Evolutionary conservation across 2,797 vertebrate species (phyloP).

Genomic region (Leptodactylus fallax): DNA sequence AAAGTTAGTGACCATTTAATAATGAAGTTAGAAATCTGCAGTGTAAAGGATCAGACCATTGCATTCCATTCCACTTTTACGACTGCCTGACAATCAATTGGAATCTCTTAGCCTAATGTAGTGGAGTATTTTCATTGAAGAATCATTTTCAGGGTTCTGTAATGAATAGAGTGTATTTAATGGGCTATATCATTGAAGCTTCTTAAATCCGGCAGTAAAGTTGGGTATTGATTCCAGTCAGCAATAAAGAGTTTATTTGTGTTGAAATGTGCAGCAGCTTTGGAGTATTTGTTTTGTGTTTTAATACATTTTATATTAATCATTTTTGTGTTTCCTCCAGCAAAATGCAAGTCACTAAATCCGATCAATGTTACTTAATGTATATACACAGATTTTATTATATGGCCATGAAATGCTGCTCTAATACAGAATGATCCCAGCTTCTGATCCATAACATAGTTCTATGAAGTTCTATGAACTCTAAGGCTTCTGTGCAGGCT

Average conservation of each 20-base stretch:
- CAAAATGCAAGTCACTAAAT: slow-evolving; percentile 10
- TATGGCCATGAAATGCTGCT: too few species aligned
- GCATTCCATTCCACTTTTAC: slow-evolving; percentile 21
- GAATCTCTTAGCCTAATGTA: slow-evolving; percentile 50
- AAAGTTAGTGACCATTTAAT: not conserved
- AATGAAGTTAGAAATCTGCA: not conserved
- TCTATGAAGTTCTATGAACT: too few species aligned
- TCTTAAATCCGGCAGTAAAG: slow-evolving; percentile 47
- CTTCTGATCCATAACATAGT: too few species aligned
- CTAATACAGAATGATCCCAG: too few species aligned
- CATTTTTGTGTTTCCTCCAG: slow-evolving; percentile 22
- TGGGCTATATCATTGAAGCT: slow-evolving; percentile 47
- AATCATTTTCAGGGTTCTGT: slow-evolving; percentile 36
- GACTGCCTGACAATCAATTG: slow-evolving; percentile 40
- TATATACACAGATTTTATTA: not conserved
- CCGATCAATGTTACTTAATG: slow-evolving; percentile 17
- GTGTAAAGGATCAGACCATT: slow-evolving; percentile 5
- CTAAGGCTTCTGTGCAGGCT: too few species aligned
- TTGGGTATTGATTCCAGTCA: slow-evolving; percentile 43
- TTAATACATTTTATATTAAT: slow-evolving; percentile 18
- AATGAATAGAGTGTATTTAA: slow-evolving; percentile 50
- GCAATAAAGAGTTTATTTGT: slow-evolving; percentile 49
- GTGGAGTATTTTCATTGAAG: slow-evolving; percentile 40
- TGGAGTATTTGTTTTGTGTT: slow-evolving; percentile 9
- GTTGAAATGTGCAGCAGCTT: slow-evolving; percentile 18